Evolutionary conservation across 2,888 invertebrate genomes (phyloP).

Genomic region (Drosophila peninsularis): DNA sequence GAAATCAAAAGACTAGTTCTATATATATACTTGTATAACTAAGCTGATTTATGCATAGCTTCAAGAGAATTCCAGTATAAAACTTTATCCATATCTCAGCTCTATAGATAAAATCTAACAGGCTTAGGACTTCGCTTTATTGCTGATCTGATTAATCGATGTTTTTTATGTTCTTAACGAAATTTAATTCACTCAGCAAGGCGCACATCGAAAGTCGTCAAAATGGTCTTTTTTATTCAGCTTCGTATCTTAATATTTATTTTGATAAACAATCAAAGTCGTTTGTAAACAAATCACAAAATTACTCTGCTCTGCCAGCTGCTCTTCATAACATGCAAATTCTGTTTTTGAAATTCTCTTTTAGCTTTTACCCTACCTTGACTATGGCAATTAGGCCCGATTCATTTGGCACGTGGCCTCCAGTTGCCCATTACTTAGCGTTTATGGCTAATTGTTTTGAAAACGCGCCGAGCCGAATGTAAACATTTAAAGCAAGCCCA

Average conservation of each 20-base stretch:
- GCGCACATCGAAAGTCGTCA: too few species aligned
- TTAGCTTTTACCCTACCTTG: conserved; percentile 18
- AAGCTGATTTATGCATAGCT: too few species aligned
- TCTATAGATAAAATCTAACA: too few species aligned
- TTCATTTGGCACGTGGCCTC: conserved; percentile 29
- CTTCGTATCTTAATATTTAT: too few species aligned
- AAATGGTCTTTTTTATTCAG: background rate
- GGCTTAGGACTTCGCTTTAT: background rate
- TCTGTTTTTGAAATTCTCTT: background rate
- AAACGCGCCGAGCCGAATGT: conserved; percentile 10
- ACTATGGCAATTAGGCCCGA: conserved; percentile 5
- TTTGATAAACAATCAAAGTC: background rate
- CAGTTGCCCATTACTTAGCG: conserved; percentile 24
- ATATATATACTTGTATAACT: too few species aligned
- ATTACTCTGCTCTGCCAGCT: background rate
- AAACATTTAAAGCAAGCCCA: conserved; percentile 38
- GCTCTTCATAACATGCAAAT: background rate
- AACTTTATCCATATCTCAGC: too few species aligned
- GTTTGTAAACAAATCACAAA: background rate
- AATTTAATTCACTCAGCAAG: too few species aligned
- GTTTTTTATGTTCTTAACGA: background rate
- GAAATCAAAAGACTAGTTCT: too few species aligned
- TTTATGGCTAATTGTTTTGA: conserved; percentile 39
- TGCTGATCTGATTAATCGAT: background rate
- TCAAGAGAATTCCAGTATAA: too few species aligned